A percentile compares a stretch with the other conserved stretches of the same genome.
Conservation (phyloP, 2,113 vertebrate species). For the Echinops telfairi region DNA sequence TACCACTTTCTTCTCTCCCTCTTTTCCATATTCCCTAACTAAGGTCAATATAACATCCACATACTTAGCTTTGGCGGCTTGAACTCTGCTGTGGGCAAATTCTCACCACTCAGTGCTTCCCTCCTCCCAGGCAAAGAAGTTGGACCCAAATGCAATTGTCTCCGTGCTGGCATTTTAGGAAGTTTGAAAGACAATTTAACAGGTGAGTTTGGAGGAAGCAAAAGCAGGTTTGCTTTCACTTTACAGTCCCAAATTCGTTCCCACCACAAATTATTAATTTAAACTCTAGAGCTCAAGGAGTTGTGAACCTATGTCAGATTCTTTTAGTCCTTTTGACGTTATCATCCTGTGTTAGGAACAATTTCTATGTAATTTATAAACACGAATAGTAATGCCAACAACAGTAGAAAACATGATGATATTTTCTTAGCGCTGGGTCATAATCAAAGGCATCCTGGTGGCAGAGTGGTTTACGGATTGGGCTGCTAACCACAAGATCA, state of each 20-base stretch:
- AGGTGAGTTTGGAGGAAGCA: constrained; percentile 16
- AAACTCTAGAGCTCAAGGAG: constrained; percentile 23
- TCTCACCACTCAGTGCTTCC: background rate
- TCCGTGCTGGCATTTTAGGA: background rate
- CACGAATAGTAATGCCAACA: constrained; percentile 15
- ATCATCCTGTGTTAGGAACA: background rate
- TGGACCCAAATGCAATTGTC: background rate
- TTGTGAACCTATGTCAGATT: constrained; percentile 11
- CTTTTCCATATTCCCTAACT: background rate
- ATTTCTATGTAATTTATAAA: constrained; percentile 34
- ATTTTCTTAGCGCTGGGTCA: background rate
- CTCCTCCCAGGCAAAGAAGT: background rate
- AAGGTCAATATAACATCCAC: background rate
- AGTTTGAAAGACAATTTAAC: background rate
- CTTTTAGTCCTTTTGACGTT: constrained; percentile 21
- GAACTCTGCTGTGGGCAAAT: background rate
- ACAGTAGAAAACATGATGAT: background rate
- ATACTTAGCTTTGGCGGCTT: background rate
- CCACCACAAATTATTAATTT: background rate
- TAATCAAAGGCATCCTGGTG: background rate
- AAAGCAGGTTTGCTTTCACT: background rate
- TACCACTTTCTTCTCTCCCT: background rate
- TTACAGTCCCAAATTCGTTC: background rate
- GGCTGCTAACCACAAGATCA: too few species aligned
- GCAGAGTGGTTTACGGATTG: too few species aligned